Evolutionary conservation across 2,888 invertebrate species (phyloP).

Genomic region (Hoplodrina ambigua): DNA sequence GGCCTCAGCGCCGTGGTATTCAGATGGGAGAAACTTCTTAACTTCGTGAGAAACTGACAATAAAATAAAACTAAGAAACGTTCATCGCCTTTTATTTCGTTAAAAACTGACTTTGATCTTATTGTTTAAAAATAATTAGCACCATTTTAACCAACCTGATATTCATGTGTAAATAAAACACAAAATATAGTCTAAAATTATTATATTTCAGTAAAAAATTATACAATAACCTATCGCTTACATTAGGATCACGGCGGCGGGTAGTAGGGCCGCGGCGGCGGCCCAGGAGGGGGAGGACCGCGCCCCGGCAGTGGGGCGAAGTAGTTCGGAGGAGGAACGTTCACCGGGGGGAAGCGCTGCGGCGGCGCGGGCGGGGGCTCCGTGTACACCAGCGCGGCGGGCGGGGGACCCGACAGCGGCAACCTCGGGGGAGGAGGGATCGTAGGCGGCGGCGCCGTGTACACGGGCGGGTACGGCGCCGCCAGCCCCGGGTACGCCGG

Average conservation of each 20-base stretch:
- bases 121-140: too few relatives aligned
- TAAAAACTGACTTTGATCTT: too few relatives aligned
- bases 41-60: conserved; percentile 70
- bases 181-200: conserved; percentile 72
- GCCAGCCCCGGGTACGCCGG: conserved; percentile 81
- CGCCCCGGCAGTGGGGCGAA: conserved; percentile 76
- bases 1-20: conserved; percentile 27
- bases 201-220: conserved; percentile 86
- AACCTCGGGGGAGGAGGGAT: conserved; percentile 80
- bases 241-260: conserved; percentile 81
- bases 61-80: conserved; percentile 72
- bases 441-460: conserved; percentile 80
- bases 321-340: conserved; percentile 85
- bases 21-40: conserved; percentile 49
- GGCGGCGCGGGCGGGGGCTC: conserved; percentile 83
- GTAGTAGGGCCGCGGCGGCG: conserved; percentile 83
- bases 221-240: conserved; percentile 72
- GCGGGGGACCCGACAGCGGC: conserved; percentile 65
- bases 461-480: conserved; percentile 82
- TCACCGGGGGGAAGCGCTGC: conserved; percentile 77
- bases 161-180: conserved; percentile 60
- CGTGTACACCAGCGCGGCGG: conserved; percentile 80
- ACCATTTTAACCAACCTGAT: too few relatives aligned
- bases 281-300: conserved; percentile 76
- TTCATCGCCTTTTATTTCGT: conserved; percentile 47